These are phyloP conservation scores for Apus apus DNA, from an alignment of 2,113 vertebrate genomes.

Conservation along the genomic window DNA sequence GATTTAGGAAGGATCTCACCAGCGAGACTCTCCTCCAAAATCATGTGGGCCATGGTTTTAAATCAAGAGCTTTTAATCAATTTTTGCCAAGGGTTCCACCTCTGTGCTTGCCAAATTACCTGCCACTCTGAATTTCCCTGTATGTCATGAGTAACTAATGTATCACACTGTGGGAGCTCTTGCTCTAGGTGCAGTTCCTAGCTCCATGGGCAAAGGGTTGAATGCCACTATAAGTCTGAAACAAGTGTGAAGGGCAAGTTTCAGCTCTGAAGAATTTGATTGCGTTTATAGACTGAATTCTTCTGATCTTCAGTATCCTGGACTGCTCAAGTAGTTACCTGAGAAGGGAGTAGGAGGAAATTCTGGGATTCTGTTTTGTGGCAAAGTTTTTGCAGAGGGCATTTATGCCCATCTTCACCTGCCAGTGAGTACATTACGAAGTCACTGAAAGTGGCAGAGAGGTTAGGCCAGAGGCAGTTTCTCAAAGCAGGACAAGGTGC, in stretches of 20 bases:
- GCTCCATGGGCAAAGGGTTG: neutral
- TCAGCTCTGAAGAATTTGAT: neutral
- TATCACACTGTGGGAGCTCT: neutral
- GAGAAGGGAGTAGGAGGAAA: neutral
- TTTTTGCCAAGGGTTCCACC: neutral
- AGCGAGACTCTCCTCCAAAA: neutral
- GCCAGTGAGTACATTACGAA: neutral
- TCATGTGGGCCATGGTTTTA: neutral
- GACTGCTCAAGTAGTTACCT: neutral
- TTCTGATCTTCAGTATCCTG: neutral
- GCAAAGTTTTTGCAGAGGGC: neutral
- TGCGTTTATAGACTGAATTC: neutral
- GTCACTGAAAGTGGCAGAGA: neutral
- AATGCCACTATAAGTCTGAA: neutral
- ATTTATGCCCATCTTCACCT: neutral
- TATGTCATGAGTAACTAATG: neutral
- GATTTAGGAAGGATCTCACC: neutral
- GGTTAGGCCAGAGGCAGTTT: neutral
- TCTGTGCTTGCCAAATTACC: neutral
- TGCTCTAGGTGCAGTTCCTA: neutral
- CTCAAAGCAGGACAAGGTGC: neutral
- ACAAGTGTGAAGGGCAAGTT: rapidly evolving
- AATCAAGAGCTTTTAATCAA: neutral
- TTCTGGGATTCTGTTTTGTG: neutral
- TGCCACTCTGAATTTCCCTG: neutral